phyloP scores from a whole-genome alignment of 2,797 vertebrate species.

The Sebastes iracundus region DNA sequence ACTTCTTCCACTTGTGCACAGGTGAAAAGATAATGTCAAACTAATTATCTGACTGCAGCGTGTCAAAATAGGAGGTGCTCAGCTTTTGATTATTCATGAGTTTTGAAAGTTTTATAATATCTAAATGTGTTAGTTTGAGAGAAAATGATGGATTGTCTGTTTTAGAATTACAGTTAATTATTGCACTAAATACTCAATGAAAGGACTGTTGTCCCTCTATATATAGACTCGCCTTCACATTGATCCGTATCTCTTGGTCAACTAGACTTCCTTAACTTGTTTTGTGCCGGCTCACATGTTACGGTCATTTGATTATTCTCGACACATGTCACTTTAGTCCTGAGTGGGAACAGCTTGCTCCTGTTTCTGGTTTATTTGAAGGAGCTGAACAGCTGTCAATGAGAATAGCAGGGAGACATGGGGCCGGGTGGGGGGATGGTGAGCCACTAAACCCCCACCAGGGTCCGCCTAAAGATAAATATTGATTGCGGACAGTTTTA shows the following conservation, averaged over 20 bases:
- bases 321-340: slow-evolving; percentile 61
- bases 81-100: slow-evolving; percentile 68
- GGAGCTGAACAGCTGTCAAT: slow-evolving; percentile 76
- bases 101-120: slow-evolving; percentile 48
- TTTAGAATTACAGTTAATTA: slow-evolving; percentile 30
- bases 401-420: slow-evolving; percentile 52
- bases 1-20: slow-evolving; percentile 56
- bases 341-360: slow-evolving; percentile 73
- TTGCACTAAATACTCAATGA: slow-evolving; percentile 31
- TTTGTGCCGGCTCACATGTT: slow-evolving; percentile 2
- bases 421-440: slow-evolving; percentile 51
- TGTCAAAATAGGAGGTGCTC: slow-evolving; percentile 58
- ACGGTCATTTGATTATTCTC: slow-evolving; percentile 58
- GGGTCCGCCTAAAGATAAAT: slow-evolving; percentile 80
- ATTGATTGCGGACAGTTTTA: slow-evolving; percentile 87
- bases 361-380: slow-evolving; percentile 67
- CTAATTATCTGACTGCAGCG: slow-evolving; percentile 69
- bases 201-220: not conserved
- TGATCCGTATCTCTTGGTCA: slow-evolving; percentile 16
- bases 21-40: slow-evolving; percentile 78
- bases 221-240: slow-evolving; percentile 2
- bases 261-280: slow-evolving; percentile 30
- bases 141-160: slow-evolving; percentile 11
- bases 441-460: slow-evolving; percentile 70
- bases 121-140: slow-evolving; percentile 37